Evolutionary conservation across 2,797 vertebrate species (phyloP).

Genomic region (Heliangelus exortis): DNA sequence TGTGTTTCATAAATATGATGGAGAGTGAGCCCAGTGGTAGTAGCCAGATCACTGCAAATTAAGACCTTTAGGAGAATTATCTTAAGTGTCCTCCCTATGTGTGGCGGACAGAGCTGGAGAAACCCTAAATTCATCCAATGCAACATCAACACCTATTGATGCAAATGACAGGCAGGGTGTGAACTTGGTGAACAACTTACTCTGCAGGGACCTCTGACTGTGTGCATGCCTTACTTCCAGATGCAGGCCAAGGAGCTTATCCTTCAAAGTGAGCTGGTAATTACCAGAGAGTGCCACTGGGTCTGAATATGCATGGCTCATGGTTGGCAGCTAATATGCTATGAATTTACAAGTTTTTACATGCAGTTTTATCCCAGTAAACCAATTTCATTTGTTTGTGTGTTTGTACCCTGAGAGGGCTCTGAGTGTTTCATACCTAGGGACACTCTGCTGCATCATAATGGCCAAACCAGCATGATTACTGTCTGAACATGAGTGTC

Average conservation of each 20-base stretch:
- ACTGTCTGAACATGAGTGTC: neutral
- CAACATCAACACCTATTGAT: neutral
- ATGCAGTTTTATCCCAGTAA: neutral
- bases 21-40: neutral
- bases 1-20: neutral
- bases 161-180: neutral
- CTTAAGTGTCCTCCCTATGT: neutral
- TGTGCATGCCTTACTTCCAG: neutral
- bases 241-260: slow-evolving; percentile 1
- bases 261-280: neutral
- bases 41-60: neutral
- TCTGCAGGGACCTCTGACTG: neutral
- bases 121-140: neutral
- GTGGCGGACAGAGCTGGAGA: rapidly evolving
- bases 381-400: neutral
- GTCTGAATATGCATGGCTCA: neutral
- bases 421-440: neutral
- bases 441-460: neutral
- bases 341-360: neutral
- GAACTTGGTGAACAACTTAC: neutral
- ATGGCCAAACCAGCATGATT: neutral
- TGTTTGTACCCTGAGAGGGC: neutral
- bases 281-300: neutral
- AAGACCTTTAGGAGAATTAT: neutral
- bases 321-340: neutral